Evolutionary conservation across 2,797 vertebrate species (phyloP).

Genomic region (Cynodonichthys magdalenae): DNA sequence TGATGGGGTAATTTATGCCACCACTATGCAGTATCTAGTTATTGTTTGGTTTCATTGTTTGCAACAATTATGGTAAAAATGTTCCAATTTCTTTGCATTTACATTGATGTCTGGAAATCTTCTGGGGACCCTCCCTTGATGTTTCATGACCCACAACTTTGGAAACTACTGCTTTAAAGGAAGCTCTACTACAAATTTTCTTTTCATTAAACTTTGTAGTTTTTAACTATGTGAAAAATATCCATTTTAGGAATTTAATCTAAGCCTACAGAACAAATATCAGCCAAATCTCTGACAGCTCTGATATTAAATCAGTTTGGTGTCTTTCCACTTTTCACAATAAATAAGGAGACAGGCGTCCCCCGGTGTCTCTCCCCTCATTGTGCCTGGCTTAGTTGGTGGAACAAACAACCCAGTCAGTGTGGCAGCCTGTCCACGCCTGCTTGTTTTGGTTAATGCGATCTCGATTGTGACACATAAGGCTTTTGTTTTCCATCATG

Average conservation of each 20-base stretch:
- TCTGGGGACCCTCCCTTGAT: too few relatives aligned
- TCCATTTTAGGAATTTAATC: not conserved
- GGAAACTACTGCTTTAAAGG: not conserved
- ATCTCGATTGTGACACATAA: constrained; percentile 69
- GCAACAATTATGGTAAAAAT: too few relatives aligned
- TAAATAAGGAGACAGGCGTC: constrained; percentile 37
- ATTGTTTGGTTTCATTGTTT: too few relatives aligned
- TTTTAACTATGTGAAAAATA: not conserved
- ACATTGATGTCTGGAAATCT: too few relatives aligned
- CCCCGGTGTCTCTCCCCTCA: constrained; percentile 32
- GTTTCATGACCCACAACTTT: too few relatives aligned
- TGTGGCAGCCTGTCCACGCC: constrained; percentile 52
- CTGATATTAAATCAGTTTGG: constrained; percentile 34
- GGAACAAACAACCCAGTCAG: constrained; percentile 59
- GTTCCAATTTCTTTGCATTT: too few relatives aligned
- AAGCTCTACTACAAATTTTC: not conserved
- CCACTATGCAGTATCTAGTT: too few relatives aligned
- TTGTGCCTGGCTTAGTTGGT: constrained; percentile 32
- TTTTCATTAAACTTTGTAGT: not conserved
- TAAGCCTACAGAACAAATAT: constrained; percentile 5
- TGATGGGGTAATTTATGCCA: too few relatives aligned
- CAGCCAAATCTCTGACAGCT: constrained; percentile 13
- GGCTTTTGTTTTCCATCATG: constrained; percentile 75
- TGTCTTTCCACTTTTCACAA: constrained; percentile 33
- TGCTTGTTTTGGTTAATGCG: constrained; percentile 74